Conservation (phyloP, 2,888 invertebrate genomes). For the Ischnus inquisitorius region DNA sequence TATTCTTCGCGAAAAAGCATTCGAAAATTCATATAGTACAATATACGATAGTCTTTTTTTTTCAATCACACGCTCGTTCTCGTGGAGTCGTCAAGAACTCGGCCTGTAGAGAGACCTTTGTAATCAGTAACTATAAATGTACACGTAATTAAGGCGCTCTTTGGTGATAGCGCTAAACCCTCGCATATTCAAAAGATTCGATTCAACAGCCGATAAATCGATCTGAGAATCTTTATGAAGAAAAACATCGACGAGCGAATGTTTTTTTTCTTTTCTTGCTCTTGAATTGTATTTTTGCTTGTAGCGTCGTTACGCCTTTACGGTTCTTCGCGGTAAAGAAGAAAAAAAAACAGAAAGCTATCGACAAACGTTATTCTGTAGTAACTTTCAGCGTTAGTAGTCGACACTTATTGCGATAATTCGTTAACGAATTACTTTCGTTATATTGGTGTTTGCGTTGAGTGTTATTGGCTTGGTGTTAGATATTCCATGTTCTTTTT, state of each 20-base stretch:
- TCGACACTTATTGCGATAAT: conserved; percentile 52
- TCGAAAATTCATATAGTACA: conserved; percentile 25
- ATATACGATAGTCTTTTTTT: conserved; percentile 34
- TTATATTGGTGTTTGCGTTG: conserved; percentile 54
- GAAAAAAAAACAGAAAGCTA: conserved; percentile 36
- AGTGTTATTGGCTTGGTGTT: conserved; percentile 34
- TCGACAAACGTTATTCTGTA: conserved; percentile 36
- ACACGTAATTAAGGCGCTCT: conserved; percentile 62
- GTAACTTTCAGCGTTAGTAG: conserved; percentile 62
- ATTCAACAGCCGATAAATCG: conserved; percentile 18
- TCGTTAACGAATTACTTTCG: conserved; percentile 58
- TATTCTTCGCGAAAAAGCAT: conserved; percentile 12
- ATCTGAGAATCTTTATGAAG: conserved; percentile 16
- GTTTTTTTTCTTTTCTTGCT: conserved; percentile 24
- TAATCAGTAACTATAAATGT: conserved; percentile 39
- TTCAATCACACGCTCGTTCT: conserved; percentile 27
- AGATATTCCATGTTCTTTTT: conserved; percentile 64
- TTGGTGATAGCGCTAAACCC: conserved; percentile 62
- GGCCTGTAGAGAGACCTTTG: conserved; percentile 27
- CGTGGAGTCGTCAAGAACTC: conserved; percentile 24
- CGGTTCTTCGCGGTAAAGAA: conserved; percentile 32
- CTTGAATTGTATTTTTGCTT: conserved; percentile 24
- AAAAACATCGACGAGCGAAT: conserved; percentile 35
- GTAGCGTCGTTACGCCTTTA: conserved; percentile 38
- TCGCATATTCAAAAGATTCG: conserved; percentile 40